Percentiles rank a stretch among this genome's conserved stretches.
Evolutionary conservation across 2,888 invertebrate genomes (phyloP).

Genomic region (Drosophila atripex): DNA sequence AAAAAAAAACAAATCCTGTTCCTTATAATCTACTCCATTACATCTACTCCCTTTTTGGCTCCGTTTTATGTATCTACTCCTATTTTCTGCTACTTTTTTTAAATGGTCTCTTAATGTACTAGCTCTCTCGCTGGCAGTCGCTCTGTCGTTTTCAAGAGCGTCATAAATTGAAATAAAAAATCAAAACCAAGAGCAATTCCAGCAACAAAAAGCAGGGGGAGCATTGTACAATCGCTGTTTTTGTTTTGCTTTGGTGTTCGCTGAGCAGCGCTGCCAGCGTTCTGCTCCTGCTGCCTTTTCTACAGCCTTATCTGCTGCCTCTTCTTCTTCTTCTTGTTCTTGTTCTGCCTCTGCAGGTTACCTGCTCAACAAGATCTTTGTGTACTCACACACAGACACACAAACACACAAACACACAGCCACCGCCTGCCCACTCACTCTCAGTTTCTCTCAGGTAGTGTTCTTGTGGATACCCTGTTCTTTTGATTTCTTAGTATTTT

Average conservation of each 20-base stretch:
- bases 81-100: conserved; percentile 47
- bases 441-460: conserved; percentile 35
- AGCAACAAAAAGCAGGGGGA: conserved; percentile 37
- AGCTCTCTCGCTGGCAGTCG: conserved; percentile 44
- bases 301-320: conserved; percentile 25
- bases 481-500: not conserved
- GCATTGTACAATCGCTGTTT: conserved; percentile 71
- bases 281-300: conserved; percentile 18
- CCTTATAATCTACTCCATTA: not conserved
- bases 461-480: not conserved
- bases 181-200: conserved; percentile 20
- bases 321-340: conserved; percentile 29
- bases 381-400: conserved; percentile 44
- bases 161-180: conserved; percentile 15
- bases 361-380: conserved; percentile 78
- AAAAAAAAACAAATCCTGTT: not conserved
- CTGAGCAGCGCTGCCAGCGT: conserved; percentile 51
- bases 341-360: conserved; percentile 47
- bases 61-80: conserved; percentile 11
- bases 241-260: conserved; percentile 82
- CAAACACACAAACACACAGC: conserved; percentile 16
- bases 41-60: conserved; percentile 2
- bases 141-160: conserved; percentile 13
- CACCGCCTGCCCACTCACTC: conserved; percentile 58
- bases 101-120: conserved; percentile 37